A percentile compares a stretch with the other conserved stretches of the same genome.
phyloP scores from a whole-genome alignment of 2,113 vertebrate species.

The Phalacrocorax pelagicus region DNA sequence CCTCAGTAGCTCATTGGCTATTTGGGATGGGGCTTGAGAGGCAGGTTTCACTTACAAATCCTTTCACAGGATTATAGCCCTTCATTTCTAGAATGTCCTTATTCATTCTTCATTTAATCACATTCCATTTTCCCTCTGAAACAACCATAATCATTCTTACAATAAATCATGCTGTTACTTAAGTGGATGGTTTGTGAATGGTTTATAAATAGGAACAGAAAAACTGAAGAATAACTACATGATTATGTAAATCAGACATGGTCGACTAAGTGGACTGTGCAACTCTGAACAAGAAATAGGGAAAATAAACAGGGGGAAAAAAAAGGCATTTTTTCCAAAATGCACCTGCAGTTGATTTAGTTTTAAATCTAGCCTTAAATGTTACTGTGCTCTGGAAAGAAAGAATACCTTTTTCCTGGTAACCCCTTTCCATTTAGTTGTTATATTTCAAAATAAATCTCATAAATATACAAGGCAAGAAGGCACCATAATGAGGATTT shows the following conservation, averaged over 20 bases:
- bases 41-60: conserved; percentile 33
- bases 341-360: conserved; percentile 11
- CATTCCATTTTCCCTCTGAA: conserved; percentile 42
- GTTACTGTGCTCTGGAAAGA: not conserved
- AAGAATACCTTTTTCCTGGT: not conserved
- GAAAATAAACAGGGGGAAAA: not conserved
- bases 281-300: conserved; percentile 24
- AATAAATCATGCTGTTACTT: conserved; percentile 51
- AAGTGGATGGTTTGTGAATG: conserved; percentile 52
- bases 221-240: conserved; percentile 52
- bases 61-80: not conserved
- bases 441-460: not conserved
- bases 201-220: conserved; percentile 56
- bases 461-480: conserved; percentile 12
- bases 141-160: conserved; percentile 35
- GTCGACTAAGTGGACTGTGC: conserved; percentile 9
- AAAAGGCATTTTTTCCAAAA: not conserved
- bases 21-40: not conserved
- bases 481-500: conserved; percentile 25
- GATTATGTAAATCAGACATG: conserved; percentile 55
- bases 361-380: conserved; percentile 16
- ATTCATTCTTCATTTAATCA: conserved; percentile 53
- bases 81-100: conserved; percentile 41
- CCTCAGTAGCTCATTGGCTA: not conserved
- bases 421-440: not conserved